Conservation (phyloP, 1,140 invertebrate genomes). For the Scaptomyza pallida region DNA sequence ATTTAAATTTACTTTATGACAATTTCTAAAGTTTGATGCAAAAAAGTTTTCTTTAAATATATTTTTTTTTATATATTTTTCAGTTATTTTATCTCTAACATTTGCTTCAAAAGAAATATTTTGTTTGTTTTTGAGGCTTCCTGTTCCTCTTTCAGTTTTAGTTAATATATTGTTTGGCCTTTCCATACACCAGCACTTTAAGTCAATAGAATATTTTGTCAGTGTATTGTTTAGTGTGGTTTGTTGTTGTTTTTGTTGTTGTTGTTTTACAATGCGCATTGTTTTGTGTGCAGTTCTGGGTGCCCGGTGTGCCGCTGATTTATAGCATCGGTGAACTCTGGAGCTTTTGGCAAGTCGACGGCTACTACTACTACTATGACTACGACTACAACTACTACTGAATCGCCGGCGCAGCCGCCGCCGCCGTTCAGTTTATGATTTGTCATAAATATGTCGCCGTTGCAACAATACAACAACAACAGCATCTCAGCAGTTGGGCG, state of each 20-base stretch:
- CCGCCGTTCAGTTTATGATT: conserved; percentile 67
- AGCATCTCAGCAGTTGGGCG: conserved; percentile 10
- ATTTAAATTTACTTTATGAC: no score
- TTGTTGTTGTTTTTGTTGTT: no score
- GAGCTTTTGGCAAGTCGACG: conserved; percentile 62
- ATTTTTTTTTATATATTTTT: no score
- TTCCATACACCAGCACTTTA: no score
- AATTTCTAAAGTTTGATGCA: no score
- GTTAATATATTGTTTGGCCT: no score
- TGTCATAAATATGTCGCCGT: conserved; percentile 78
- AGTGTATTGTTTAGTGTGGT: conserved; percentile 51
- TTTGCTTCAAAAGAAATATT: no score
- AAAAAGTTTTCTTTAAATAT: no score
- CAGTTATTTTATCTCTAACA: no score
- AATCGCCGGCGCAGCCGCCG: conserved; percentile 6
- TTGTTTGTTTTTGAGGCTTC: no score
- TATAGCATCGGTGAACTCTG: conserved; percentile 53
- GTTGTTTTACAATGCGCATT: conserved; percentile 76
- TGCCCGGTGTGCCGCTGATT: conserved; percentile 73
- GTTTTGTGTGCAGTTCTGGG: conserved; percentile 48
- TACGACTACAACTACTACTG: neutral
- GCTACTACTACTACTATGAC: conserved; percentile 17
- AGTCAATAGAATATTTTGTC: conserved; percentile 8
- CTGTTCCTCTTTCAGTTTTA: no score
- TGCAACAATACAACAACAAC: neutral